These are phyloP conservation scores for Drosophila nannoptera DNA, from an alignment of 1,140 invertebrate species.

Conservation along the genomic window DNA sequence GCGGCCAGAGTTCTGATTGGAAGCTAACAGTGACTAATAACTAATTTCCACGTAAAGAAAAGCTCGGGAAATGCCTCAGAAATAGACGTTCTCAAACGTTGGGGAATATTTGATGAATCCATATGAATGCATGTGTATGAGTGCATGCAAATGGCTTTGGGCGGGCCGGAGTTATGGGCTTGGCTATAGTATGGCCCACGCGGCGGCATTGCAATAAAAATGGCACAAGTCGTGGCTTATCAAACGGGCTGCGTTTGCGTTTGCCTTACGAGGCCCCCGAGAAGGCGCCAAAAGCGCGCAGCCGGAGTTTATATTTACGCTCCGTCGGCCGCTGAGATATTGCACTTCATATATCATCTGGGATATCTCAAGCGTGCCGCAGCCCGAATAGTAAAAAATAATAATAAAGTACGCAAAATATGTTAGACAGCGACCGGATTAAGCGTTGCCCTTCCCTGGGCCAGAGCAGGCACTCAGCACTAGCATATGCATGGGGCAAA, in stretches of 20 bases:
- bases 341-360: constrained; percentile 71
- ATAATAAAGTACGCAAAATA: not conserved
- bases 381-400: not conserved
- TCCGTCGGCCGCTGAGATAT: constrained; percentile 54
- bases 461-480: too few relatives aligned
- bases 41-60: not conserved
- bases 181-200: not conserved
- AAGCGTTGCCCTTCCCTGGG: too few relatives aligned
- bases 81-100: constrained; percentile 33
- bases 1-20: not conserved
- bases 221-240: constrained; percentile 51
- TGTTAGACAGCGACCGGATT: too few relatives aligned
- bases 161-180: not conserved
- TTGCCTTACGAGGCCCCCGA: constrained; percentile 49
- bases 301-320: constrained; percentile 59
- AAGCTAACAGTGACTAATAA: not conserved
- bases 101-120: constrained; percentile 51
- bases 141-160: not conserved
- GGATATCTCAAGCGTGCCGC: constrained; percentile 24
- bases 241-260: constrained; percentile 49
- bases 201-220: constrained; percentile 48
- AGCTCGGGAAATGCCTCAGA: not conserved
- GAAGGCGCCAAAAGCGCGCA: constrained; percentile 21
- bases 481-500: too few relatives aligned
- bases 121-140: constrained; percentile 45